Conservation (phyloP, 1,140 invertebrate species). For the Dryas iulia region DNA sequence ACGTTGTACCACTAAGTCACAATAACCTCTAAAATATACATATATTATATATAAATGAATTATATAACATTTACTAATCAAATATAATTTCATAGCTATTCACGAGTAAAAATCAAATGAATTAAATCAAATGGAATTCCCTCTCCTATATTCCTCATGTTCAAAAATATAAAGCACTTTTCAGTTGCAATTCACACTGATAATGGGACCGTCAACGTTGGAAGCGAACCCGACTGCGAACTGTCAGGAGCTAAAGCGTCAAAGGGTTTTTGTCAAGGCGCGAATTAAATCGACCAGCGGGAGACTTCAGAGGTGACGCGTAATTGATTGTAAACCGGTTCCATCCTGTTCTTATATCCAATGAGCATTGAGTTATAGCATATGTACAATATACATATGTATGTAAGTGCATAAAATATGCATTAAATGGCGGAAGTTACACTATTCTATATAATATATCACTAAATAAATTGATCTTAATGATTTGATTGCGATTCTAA, state of each 20-base stretch:
- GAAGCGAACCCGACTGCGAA: conserved; percentile 63
- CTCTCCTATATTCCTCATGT: conserved; percentile 13
- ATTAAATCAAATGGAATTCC: neutral
- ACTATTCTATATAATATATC: too few relatives aligned
- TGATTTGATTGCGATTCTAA: too few relatives aligned
- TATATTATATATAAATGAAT: too few relatives aligned
- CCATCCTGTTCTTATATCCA: conserved; percentile 33
- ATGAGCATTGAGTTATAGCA: neutral
- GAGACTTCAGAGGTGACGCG: conserved; percentile 54
- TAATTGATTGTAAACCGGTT: conserved; percentile 60
- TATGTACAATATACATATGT: too few relatives aligned
- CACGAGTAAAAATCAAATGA: too few relatives aligned
- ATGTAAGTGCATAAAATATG: too few relatives aligned
- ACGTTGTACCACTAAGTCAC: too few relatives aligned
- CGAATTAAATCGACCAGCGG: conserved; percentile 74
- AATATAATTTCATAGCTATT: too few relatives aligned
- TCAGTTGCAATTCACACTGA: conserved; percentile 47
- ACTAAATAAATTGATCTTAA: too few relatives aligned
- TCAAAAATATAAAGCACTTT: neutral
- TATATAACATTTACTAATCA: too few relatives aligned
- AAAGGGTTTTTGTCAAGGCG: conserved; percentile 72
- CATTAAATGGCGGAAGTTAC: neutral
- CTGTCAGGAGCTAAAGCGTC: conserved; percentile 65
- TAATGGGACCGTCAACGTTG: conserved; percentile 58
- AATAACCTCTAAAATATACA: too few relatives aligned